Evolutionary conservation across 2,888 invertebrate genomes (phyloP), one percentile per base, ranked within the genome.

Genomic region (Limnephilus auricula): DNA sequence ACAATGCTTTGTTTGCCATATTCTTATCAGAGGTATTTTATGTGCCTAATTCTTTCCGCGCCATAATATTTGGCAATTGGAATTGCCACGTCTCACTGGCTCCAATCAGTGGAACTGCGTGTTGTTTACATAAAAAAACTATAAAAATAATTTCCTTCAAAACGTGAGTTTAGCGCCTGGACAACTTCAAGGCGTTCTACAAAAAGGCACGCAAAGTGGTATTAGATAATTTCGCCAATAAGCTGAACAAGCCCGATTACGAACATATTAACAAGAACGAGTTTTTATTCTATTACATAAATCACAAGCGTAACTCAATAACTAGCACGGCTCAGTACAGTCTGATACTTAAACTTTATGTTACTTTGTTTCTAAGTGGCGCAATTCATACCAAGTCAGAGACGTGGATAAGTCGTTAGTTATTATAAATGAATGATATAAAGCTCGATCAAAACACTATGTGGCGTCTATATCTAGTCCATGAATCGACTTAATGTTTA

Each of bases 221-320:
- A 6, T 34, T 82, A 34, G 82, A 82, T 82, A 82, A 82, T 82
- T 82, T 31, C 34, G 25, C 32, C 18, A 82, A 32, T 25, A 31
- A 82, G 25, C 31, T 37, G 32, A 82, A 82, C 65, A 65, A 65
- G 65, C 65, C 65, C 65, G 65, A 65, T 65, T 65, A 65, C 65
- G 65, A 25, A 2, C 9, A n/a, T n/a, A 65, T 65, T 65, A 65
- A 65, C 25, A 2, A 65, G 65, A 65, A 65, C 82, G 34, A 34
- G 34, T 82, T 82, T 82, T 82, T 65, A 65, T 65, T 34, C 25
- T 32, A 32, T 82, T 82, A 82, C 34, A 82, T 82, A 82, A 82
- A 82, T 34, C n/a, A 65, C 65, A 65, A 65, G n/a, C 65, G 9
- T n/a, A 65, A 25, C 25, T 65, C 65, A 65, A 25, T 65, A 65